Conservation (phyloP, 1,140 invertebrate species). For the Micrasema minimum region DNA sequence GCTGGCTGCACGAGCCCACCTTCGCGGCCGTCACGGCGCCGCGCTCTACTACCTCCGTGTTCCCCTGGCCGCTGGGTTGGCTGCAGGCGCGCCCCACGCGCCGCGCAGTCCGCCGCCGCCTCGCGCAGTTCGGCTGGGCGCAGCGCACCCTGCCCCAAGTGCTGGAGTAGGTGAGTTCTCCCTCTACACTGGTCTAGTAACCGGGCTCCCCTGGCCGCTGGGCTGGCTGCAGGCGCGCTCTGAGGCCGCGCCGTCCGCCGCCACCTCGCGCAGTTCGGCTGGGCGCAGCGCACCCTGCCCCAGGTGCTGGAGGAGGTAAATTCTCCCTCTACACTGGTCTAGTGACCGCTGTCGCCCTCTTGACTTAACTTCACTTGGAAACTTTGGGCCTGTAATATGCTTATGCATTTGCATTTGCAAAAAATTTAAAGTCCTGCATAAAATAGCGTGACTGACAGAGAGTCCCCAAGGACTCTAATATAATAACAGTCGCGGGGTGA, state of each 20-base stretch:
- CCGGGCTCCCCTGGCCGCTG: conserved; percentile 93
- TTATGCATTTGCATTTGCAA: too few relatives aligned
- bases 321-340: too few relatives aligned
- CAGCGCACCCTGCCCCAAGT: conserved; percentile 84
- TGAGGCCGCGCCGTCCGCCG: conserved; percentile 80
- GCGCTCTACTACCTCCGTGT: conserved; percentile 88
- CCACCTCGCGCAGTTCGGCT: conserved; percentile 79
- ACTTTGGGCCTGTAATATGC: too few relatives aligned
- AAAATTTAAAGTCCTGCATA: too few relatives aligned
- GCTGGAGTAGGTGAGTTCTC: conserved; percentile 73
- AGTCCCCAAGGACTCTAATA: too few relatives aligned
- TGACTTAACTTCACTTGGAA: too few relatives aligned
- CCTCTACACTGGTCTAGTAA: too few relatives aligned
- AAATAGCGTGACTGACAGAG: too few relatives aligned
- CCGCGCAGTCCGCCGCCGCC: conserved; percentile 74
- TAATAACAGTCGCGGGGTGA: too few relatives aligned
- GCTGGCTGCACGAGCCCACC: conserved; percentile 84
- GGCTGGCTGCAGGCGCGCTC: conserved; percentile 84
- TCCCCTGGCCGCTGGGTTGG: conserved; percentile 92
- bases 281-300: conserved; percentile 81
- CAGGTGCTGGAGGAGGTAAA: conserved; percentile 83
- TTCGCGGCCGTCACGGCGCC: conserved; percentile 84
- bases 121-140: conserved; percentile 83
- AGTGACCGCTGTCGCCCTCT: too few relatives aligned
- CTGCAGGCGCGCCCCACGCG: conserved; percentile 85